Base-by-base conservation (phyloP, 2,888 invertebrate genomes). In the Diaprepes abbreviatus region DNA sequence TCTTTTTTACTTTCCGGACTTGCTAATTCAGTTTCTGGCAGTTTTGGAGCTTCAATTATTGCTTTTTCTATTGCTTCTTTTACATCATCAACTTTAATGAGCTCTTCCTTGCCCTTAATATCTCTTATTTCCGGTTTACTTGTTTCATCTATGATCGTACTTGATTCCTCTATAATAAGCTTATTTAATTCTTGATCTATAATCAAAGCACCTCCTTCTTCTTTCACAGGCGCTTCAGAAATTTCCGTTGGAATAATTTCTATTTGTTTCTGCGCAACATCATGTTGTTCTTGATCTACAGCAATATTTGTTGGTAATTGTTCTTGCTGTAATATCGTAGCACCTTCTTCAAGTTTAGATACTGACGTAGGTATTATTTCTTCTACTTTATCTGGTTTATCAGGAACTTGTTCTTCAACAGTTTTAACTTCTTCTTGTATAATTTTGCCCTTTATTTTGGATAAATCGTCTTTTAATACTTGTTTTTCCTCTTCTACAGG, bases 1-100 rank as follows among this genome's bases (percentile, higher is more conserved):
- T 71, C 67, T 62, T 70, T 59, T 48, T 48, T 38, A 7, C 16
- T 5, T 16, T 19, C 33, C 5, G 2, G 1, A 14, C 21, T 12
- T 17, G 0, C 28, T 31, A 12, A 3, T 5, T 21, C 19, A 16
- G 9, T 31, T 12, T 45, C 24, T 4, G 35, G n/a, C 35, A 31
- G 33, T 28, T 21, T n/a, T 6, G 5, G 10, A 12, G 3, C 19
- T 19, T 65, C 43, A 21, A 14, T 28, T 17, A 14, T 17, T 45
- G 5, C 48, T 16, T n/a, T 31, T 9, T n/a, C 1, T 36, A n/a
- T n/a, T n/a, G n/a, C n/a, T n/a, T n/a, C n/a, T n/a, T n/a, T n/a
- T n/a, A n/a, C n/a, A n/a, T n/a, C n/a, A n/a, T n/a, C n/a, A n/a
- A n/a, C n/a, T n/a, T n/a, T n/a, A n/a, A n/a, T n/a, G n/a, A n/a